Percentiles rank a stretch among this genome's conserved stretches.
These are phyloP conservation scores for Pelecanus crispus DNA, from an alignment of 2,113 vertebrate species.

Conservation along the genomic window DNA sequence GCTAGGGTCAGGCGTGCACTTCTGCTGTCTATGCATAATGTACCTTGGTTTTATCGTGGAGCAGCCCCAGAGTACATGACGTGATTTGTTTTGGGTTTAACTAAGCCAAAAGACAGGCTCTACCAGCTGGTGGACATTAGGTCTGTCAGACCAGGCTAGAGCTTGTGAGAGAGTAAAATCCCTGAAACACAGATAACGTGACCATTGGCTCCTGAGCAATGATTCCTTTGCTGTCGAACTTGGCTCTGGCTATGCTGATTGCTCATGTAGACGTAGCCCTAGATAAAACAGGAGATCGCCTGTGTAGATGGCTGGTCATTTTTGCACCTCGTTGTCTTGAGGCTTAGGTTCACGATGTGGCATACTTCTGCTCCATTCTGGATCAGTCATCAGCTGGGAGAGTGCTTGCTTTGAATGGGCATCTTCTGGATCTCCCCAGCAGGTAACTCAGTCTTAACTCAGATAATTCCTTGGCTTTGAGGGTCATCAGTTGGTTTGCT, in stretches of 20 bases:
- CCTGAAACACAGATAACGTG: not conserved
- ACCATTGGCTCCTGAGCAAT: not conserved
- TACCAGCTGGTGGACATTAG: not conserved
- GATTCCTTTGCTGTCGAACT: not conserved
- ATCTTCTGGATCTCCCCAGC: not conserved
- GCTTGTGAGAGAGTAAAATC: not conserved
- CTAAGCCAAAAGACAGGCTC: not conserved
- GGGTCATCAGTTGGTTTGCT: not conserved
- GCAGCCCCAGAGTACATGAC: not conserved
- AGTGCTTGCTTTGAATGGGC: not conserved
- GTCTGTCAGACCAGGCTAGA: not conserved
- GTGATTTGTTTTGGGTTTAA: not conserved
- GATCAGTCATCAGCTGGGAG: not conserved
- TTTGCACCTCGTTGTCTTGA: not conserved
- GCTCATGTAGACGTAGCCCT: rapidly evolving
- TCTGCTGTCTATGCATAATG: rapidly evolving
- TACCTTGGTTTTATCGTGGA: not conserved
- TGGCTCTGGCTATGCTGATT: not conserved
- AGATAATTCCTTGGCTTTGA: not conserved
- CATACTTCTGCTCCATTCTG: not conserved
- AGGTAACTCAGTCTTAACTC: not conserved
- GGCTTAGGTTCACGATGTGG: not conserved
- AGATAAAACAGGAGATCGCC: not conserved
- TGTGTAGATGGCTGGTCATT: not conserved
- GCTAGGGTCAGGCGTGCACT: rapidly evolving